Base-by-base conservation (phyloP, 1,140 invertebrate species). In the Nixonia krombeini region DNA sequence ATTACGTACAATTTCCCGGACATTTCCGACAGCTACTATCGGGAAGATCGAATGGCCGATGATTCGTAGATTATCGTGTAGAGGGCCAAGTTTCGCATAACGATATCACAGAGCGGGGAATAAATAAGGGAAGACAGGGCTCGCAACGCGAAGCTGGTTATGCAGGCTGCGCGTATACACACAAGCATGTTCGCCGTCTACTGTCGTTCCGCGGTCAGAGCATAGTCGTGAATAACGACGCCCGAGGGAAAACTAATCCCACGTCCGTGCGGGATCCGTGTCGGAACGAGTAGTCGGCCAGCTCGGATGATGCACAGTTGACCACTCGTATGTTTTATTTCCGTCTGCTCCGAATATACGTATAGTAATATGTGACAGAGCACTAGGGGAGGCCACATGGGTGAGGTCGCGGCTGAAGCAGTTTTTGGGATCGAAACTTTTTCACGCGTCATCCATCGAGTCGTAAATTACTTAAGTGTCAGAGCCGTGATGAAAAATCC, bases 181-280 rank as follows among this genome's bases (percentile, higher is more conserved):
- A 40, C 40, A 62, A 21, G 42, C 65, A 2, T 31, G 2, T 9
- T 65, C 63, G 23, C 6, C 23, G 16, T 12, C 29, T 51, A 12
- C 33, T 16, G 49, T 31, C 33, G 23, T 37, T 31, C 52, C 45
- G 64, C 64, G 72, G 76, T 75, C 62, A 23, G 63, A 64, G n/a
- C n/a, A 72, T 79, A 70, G 67, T 78, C 73, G 77, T 79, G 75
- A 81, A 77, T 81, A 79, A 81, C 77, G 78, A 79, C 73, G 64
- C 79, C 63, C 73, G 40, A 58, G 79, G 75, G 77, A 78, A 44
- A 64, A 59, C 28, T 63, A 63, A 56, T 46, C 73, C 57, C 73
- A 67, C 25, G 18, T 56, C 41, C 50, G 59, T 59, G 52, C 57
- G 26, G 50, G 45, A 40, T 44, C 41, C 56, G 45, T 17, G 12